phyloP scores from a whole-genome alignment of 2,797 vertebrate genomes.

The Gallinago solitaria region DNA sequence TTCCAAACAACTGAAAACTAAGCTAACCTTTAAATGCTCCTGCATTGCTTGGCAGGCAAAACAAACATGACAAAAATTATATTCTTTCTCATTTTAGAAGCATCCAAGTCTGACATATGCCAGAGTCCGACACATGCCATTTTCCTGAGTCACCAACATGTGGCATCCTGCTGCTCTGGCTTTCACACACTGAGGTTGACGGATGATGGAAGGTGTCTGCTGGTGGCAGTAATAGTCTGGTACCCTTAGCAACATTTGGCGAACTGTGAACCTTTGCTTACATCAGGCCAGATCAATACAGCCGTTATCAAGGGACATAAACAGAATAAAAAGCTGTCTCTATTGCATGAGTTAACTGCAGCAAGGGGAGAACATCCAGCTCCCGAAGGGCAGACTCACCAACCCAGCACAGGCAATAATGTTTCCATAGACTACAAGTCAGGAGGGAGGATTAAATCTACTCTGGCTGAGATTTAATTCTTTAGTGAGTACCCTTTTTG shows the following conservation, averaged over 20 bases:
- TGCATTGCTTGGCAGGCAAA: neutral
- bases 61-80: neutral
- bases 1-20: constrained; percentile 24
- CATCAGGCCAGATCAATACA: constrained; percentile 61
- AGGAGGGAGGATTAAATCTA: constrained; percentile 25
- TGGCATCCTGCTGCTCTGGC: constrained; percentile 23
- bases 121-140: neutral
- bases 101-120: neutral
- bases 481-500: neutral
- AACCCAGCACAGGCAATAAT: constrained; percentile 33
- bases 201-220: constrained; percentile 55
- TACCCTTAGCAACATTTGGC: constrained; percentile 40
- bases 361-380: constrained; percentile 49
- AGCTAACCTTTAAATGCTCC: constrained; percentile 23
- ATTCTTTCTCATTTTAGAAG: constrained; percentile 10
- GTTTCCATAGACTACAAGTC: constrained; percentile 35
- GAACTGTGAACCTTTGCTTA: constrained; percentile 61
- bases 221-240: constrained; percentile 46
- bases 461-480: constrained; percentile 48
- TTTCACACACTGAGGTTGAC: neutral
- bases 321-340: constrained; percentile 56
- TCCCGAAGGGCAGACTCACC: constrained; percentile 52
- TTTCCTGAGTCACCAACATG: constrained; percentile 26
- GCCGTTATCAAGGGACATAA: constrained; percentile 60
- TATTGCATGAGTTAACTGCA: constrained; percentile 60